Conservation (phyloP, 2,797 vertebrate genomes). For the Perodicticus potto region DNA sequence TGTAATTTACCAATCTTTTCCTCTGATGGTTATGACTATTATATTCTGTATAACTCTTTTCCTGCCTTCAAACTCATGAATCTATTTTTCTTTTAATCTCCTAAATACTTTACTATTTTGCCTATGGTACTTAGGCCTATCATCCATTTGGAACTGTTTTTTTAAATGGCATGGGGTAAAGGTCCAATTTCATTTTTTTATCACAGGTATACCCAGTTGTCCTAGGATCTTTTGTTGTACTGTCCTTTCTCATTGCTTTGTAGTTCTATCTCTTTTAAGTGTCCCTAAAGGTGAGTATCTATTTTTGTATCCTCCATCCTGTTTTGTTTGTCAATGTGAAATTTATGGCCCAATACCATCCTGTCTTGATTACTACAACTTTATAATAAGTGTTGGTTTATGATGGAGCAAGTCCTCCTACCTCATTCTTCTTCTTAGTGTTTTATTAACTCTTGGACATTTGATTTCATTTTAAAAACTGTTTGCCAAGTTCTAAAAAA, state of each 20-base stretch:
- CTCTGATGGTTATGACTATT: not conserved
- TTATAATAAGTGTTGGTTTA: not conserved
- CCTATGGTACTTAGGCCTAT: not conserved
- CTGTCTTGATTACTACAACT: not conserved
- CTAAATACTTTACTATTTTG: constrained; percentile 1
- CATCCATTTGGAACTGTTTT: not conserved
- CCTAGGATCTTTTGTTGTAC: not conserved
- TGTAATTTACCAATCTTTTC: not conserved
- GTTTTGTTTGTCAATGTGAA: not conserved
- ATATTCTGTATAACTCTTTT: constrained; percentile 23
- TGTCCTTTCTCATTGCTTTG: not conserved
- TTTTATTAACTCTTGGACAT: constrained; percentile 13
- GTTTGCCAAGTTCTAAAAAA: not conserved
- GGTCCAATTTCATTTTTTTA: not conserved
- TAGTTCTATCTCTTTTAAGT: not conserved
- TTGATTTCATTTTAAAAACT: not conserved
- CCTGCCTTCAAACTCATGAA: not conserved
- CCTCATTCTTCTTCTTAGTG: not conserved
- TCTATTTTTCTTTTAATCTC: constrained; percentile 11
- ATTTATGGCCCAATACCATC: not conserved
- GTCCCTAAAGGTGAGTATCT: not conserved
- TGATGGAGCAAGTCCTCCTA: not conserved
- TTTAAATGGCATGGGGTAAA: not conserved
- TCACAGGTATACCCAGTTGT: not conserved
- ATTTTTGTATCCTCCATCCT: not conserved